Evolutionary conservation across 2,888 invertebrate genomes (phyloP).

Genomic region (Lasioglossum malachurum): DNA sequence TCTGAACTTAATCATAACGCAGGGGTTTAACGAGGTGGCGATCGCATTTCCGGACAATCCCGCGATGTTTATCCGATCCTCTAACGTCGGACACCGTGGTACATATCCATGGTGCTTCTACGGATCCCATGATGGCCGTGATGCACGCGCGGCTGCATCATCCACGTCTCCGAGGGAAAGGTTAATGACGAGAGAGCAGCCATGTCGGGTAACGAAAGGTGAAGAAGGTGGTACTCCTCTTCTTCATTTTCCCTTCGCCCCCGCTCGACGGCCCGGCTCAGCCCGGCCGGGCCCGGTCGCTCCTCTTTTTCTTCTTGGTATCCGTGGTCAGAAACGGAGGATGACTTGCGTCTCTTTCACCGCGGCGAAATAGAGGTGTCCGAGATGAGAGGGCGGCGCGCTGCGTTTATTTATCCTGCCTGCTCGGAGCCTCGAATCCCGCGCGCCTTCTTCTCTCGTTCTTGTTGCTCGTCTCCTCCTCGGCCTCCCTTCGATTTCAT

Average conservation of each 20-base stretch:
- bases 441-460: conserved; percentile 16
- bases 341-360: conserved; percentile 75
- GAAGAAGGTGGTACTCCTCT: conserved; percentile 48
- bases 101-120: neutral
- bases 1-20: neutral
- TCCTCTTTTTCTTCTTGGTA: conserved; percentile 1
- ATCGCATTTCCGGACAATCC: conserved; percentile 2
- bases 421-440: conserved; percentile 69
- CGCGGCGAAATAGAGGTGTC: conserved; percentile 82
- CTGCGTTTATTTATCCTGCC: conserved; percentile 84
- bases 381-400: conserved; percentile 83
- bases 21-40: neutral
- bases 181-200: conserved; percentile 63
- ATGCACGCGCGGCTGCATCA: neutral
- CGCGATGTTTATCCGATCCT: neutral
- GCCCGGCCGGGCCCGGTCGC: neutral
- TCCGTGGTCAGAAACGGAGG: conserved; percentile 60
- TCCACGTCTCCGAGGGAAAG: conserved; percentile 49
- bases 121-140: neutral
- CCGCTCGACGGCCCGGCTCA: conserved; percentile 1
- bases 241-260: neutral
- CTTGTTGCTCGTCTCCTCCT: conserved; percentile 24
- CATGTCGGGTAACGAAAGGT: conserved; percentile 49
- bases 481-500: conserved; percentile 32
- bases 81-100: neutral